Evolutionary conservation across 2,888 invertebrate species (phyloP).

Genomic region (Macaria notata): DNA sequence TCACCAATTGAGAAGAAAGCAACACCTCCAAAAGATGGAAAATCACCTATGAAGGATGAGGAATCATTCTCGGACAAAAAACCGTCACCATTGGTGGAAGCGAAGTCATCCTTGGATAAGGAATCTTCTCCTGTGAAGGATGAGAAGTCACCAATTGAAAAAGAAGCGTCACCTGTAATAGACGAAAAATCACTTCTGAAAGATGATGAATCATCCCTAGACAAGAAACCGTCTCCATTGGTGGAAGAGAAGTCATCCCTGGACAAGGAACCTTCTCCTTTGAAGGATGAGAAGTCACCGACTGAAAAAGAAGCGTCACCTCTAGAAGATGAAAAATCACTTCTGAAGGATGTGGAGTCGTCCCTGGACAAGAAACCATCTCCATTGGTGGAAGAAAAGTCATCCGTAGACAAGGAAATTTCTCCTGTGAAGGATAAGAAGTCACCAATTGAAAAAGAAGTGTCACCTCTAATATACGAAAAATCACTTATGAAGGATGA

Average conservation of each 20-base stretch:
- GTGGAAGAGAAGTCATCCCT: neutral
- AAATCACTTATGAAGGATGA: neutral
- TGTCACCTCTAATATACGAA: neutral
- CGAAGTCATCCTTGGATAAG: neutral
- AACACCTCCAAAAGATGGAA: no score
- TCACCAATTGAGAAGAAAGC: conserved; percentile 15
- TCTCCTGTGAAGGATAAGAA: neutral
- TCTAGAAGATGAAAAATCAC: conserved; percentile 10
- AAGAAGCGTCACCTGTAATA: no score
- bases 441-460: neutral
- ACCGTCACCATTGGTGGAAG: neutral
- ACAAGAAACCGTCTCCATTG: neutral
- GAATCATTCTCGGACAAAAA: neutral
- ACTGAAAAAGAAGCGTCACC: conserved; percentile 24
- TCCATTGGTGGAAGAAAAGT: no score
- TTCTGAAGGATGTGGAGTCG: conserved; percentile 14
- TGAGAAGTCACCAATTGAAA: no score
- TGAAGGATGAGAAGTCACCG: conserved; percentile 15
- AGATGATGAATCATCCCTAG: neutral
- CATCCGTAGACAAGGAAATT: neutral
- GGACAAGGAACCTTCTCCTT: neutral
- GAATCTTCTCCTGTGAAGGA: neutral
- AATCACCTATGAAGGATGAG: neutral
- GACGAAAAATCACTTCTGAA: neutral
- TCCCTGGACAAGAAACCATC: conserved; percentile 13